Conservation (phyloP, 2,113 vertebrate genomes). For the Glaucidium brasilianum region DNA sequence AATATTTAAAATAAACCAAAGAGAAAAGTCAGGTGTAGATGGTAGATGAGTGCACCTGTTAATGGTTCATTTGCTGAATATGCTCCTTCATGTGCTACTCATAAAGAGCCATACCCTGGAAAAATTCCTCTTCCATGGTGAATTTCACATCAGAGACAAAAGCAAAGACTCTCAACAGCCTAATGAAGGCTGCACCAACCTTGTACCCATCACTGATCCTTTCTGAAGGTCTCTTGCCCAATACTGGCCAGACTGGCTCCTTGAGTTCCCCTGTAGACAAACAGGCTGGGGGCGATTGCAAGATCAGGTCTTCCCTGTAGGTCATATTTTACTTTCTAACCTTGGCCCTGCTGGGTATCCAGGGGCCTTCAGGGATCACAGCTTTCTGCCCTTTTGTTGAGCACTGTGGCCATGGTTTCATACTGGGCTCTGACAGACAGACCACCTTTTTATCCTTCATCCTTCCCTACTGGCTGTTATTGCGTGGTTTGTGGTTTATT, state of each 20-base stretch:
- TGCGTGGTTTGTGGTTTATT: conserved; percentile 50
- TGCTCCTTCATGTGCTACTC: not conserved
- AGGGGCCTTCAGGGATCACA: not conserved
- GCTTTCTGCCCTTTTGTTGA: fast-evolving
- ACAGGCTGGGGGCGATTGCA: not conserved
- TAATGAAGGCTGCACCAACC: not conserved
- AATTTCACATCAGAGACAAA: not conserved
- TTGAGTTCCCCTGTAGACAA: not conserved
- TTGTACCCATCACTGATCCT: not conserved
- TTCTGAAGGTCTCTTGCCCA: not conserved
- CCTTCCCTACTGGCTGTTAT: conserved; percentile 28
- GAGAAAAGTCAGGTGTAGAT: not conserved
- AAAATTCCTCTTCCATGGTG: not conserved
- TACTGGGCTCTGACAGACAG: not conserved
- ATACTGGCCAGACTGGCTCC: not conserved
- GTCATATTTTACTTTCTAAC: not conserved
- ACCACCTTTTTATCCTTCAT: conserved; percentile 24
- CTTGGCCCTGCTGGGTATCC: not conserved
- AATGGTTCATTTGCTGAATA: not conserved
- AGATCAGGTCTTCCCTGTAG: not conserved
- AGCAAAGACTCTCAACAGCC: not conserved
- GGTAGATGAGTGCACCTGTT: not conserved
- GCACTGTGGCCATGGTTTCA: not conserved
- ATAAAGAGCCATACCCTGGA: not conserved
- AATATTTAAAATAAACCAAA: not conserved